A percentile compares a stretch with the other conserved stretches of the same genome.
phyloP scores from a whole-genome alignment of 2,888 invertebrate genomes.

The Meliscaeva auricollis region DNA sequence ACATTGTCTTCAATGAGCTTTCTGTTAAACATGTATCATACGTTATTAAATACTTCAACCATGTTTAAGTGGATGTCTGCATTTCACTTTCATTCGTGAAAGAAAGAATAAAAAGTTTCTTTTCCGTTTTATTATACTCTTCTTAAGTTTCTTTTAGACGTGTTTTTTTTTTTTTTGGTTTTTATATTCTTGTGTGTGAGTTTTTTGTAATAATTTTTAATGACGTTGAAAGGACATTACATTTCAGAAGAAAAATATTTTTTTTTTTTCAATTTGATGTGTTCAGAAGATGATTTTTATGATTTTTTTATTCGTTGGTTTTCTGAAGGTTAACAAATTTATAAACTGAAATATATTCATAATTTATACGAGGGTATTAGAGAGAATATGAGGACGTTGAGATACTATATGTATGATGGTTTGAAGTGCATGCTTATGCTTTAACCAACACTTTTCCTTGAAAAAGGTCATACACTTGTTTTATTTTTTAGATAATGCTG shows the following conservation, averaged over 20 bases:
- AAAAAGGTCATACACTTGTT: conserved; percentile 20
- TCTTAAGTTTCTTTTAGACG: conserved; percentile 25
- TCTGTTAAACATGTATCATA: neutral
- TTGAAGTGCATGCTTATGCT: neutral
- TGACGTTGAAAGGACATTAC: conserved; percentile 17
- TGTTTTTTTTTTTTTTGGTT: no score
- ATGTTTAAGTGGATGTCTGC: conserved; percentile 36
- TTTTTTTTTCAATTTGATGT: neutral
- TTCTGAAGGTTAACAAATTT: conserved; percentile 50
- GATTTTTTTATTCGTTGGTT: neutral
- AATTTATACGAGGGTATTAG: neutral
- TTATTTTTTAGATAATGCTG: neutral
- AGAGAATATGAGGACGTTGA: conserved; percentile 4
- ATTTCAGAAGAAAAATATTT: conserved; percentile 12
- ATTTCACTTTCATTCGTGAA: conserved; percentile 45
- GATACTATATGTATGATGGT: conserved; percentile 12
- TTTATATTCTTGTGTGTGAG: neutral
- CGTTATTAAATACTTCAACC: conserved; percentile 49
- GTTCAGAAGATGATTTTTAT: neutral
- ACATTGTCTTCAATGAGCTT: neutral
- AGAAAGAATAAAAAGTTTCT: conserved; percentile 18
- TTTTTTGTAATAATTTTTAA: conserved; percentile 1
- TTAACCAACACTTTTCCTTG: neutral
- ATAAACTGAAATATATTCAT: neutral
- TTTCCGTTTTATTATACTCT: conserved; percentile 14